A percentile compares a stretch with the other conserved stretches of the same genome.
These are phyloP conservation scores for Alcedo atthis DNA, from an alignment of 2,797 vertebrate species.

Conservation along the genomic window DNA sequence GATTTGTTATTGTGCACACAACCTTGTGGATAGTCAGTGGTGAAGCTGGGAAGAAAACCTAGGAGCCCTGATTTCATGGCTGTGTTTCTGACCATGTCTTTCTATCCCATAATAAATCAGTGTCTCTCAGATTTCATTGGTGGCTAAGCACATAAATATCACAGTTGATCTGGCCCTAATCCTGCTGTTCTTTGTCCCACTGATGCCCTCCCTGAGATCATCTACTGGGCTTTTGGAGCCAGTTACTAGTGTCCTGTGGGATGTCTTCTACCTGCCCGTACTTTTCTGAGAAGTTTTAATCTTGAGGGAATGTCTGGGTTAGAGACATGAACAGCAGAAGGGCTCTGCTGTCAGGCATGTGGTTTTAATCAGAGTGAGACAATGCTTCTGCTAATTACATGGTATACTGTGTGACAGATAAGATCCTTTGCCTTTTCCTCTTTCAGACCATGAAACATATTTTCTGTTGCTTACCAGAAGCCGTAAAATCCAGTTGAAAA, in stretches of 20 bases:
- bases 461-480: slow-evolving; percentile 11
- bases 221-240: neutral
- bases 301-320: slow-evolving; percentile 5
- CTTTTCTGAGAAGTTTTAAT: slow-evolving; percentile 37
- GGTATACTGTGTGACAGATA: neutral
- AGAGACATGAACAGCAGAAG: neutral
- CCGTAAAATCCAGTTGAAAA: slow-evolving; percentile 6
- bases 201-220: neutral
- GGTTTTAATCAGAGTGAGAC: slow-evolving; percentile 47
- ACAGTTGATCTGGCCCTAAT: neutral
- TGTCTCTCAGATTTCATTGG: neutral
- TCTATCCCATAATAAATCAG: neutral
- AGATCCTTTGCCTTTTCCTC: slow-evolving; percentile 7
- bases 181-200: neutral
- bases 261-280: neutral
- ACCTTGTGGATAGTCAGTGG: neutral
- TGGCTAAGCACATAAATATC: neutral
- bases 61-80: neutral
- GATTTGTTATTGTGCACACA: neutral
- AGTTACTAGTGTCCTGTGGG: neutral
- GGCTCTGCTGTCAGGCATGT: slow-evolving; percentile 1
- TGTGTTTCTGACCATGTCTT: neutral
- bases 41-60: neutral
- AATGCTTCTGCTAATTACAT: slow-evolving; percentile 40
- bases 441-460: neutral